These are phyloP conservation scores for Himantopus leucocephalus DNA, from an alignment of 2,113 vertebrate genomes.

Conservation along the genomic window DNA sequence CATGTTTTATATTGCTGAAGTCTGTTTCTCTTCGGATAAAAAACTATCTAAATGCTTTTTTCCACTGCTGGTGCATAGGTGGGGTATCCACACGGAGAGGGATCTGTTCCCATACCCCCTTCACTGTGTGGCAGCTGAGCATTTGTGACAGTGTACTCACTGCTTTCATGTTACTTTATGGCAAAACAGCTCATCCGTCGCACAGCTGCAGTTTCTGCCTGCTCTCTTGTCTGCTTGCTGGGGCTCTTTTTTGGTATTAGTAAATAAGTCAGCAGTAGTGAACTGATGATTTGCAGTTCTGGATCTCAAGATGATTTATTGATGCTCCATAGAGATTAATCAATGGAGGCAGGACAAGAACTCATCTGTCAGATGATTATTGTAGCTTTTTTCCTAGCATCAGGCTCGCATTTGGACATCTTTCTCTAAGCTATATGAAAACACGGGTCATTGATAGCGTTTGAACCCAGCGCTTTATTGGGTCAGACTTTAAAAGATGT, in stretches of 20 bases:
- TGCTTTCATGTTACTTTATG: neutral
- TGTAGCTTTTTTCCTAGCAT: neutral
- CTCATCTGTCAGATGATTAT: neutral
- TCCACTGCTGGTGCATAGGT: neutral
- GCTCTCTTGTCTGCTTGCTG: neutral
- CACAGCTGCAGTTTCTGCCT: neutral
- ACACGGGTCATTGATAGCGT: neutral
- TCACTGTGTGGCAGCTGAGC: neutral
- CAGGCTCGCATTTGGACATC: neutral
- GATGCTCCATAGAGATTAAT: neutral
- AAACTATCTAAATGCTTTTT: neutral
- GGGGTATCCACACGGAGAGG: neutral
- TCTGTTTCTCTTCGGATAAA: neutral
- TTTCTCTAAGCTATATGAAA: neutral
- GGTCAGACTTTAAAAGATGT: neutral
- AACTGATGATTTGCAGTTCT: neutral
- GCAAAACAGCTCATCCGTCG: neutral
- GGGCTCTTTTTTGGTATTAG: neutral
- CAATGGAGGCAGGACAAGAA: neutral
- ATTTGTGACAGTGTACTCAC: neutral
- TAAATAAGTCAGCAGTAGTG: neutral
- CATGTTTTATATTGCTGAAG: neutral
- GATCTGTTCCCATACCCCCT: neutral
- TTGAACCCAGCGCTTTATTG: neutral
- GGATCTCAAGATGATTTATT: neutral